phyloP scores from a whole-genome alignment of 2,113 vertebrate genomes.

The Pipra filicauda region DNA sequence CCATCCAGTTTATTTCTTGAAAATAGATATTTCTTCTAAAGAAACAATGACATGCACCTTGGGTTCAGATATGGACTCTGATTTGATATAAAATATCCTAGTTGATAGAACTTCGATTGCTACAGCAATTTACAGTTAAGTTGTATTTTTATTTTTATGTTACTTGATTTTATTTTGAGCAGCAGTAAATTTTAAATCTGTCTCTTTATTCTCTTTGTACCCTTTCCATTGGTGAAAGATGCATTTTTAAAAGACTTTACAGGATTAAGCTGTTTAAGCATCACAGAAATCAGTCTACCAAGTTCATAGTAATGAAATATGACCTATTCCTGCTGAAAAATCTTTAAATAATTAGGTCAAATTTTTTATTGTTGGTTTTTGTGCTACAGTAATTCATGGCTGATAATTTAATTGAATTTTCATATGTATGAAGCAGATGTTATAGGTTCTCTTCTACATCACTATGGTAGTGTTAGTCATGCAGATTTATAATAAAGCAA shows the following conservation, averaged over 20 bases:
- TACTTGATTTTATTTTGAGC: neutral
- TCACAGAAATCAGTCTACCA: conserved; percentile 9
- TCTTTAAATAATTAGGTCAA: conserved; percentile 68
- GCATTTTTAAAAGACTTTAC: neutral
- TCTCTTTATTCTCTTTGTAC: neutral
- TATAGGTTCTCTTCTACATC: conserved; percentile 45
- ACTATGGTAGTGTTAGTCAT: conserved; percentile 56
- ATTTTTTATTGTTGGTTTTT: conserved; percentile 64
- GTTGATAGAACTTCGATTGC: neutral
- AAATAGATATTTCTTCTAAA: neutral
- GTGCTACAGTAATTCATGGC: conserved; percentile 48
- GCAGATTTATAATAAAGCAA: conserved; percentile 52
- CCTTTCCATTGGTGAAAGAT: neutral
- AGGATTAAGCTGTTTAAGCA: neutral
- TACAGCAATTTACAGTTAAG: neutral
- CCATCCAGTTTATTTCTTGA: neutral
- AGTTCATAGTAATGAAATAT: conserved; percentile 7
- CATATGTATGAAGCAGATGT: conserved; percentile 71
- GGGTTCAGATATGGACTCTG: neutral
- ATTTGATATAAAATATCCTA: neutral
- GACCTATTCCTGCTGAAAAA: conserved; percentile 60
- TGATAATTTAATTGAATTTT: conserved; percentile 76
- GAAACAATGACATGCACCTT: neutral
- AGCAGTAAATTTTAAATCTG: neutral
- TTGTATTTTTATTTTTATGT: neutral